Evolutionary conservation across 2,113 vertebrate genomes (phyloP).

Genomic region (Pelodiscus sinensis): DNA sequence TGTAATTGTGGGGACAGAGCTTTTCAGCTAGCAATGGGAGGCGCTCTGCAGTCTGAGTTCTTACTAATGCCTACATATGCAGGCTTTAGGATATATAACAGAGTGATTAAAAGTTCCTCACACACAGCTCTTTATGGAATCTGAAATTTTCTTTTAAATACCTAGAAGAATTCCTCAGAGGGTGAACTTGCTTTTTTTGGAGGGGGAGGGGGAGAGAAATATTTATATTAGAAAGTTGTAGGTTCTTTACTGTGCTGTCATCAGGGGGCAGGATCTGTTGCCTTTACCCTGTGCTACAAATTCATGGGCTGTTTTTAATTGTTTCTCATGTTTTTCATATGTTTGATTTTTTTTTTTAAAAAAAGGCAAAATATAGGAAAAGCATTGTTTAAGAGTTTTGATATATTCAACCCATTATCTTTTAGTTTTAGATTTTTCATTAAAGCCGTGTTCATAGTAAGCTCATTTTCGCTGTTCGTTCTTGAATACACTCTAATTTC

Average conservation of each 20-base stretch:
- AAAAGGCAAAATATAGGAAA: conserved; percentile 22
- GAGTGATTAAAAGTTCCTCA: conserved; percentile 48
- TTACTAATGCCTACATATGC: conserved; percentile 16
- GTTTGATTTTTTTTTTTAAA: background rate
- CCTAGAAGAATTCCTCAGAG: conserved; percentile 1
- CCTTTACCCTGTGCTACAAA: background rate
- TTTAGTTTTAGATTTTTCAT: background rate
- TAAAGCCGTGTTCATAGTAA: background rate
- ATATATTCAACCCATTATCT: background rate
- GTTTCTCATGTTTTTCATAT: background rate
- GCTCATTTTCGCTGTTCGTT: background rate
- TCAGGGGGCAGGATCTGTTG: conserved; percentile 52
- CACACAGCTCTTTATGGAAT: conserved; percentile 44
- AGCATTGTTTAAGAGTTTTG: conserved; percentile 18
- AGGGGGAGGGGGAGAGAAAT: background rate
- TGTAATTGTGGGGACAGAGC: conserved; percentile 46
- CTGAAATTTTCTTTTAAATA: conserved; percentile 21
- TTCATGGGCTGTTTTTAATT: background rate
- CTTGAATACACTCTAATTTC: background rate
- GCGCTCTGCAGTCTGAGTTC: conserved; percentile 35
- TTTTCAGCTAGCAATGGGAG: conserved; percentile 32
- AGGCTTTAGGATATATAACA: conserved; percentile 25
- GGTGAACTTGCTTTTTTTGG: background rate
- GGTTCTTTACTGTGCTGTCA: conserved; percentile 23
- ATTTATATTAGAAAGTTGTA: conserved; percentile 35